A percentile compares a stretch with the other conserved stretches of the same genome.
Conservation (phyloP, 92 coral and sea anemone genomes). For the Metridium senile region DNA sequence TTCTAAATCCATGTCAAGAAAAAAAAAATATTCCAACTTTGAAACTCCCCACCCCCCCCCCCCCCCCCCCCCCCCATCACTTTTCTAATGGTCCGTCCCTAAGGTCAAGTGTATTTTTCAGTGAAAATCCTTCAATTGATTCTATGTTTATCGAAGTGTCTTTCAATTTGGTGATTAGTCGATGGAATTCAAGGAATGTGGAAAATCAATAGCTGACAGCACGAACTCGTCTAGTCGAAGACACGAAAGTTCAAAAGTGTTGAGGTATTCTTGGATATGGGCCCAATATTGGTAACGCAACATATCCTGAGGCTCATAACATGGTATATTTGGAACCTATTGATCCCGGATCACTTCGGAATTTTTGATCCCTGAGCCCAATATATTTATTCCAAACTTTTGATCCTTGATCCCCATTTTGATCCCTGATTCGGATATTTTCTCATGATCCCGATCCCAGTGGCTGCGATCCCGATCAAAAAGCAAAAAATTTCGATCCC, state of each 20-base stretch:
- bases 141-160: background rate
- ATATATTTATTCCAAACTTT: too few species aligned
- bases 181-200: constrained; percentile 18
- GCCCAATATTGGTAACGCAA: constrained; percentile 20
- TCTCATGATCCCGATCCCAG: too few species aligned
- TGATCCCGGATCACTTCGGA: too few species aligned
- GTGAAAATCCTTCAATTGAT: background rate
- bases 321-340: too few species aligned
- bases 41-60: too few species aligned
- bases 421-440: too few species aligned
- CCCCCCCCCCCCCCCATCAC: too few species aligned
- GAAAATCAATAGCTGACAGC: constrained; percentile 27
- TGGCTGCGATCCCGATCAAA: too few species aligned
- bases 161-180: background rate
- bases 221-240: background rate
- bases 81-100: background rate
- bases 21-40: too few species aligned
- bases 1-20: background rate
- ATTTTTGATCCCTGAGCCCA: too few species aligned
- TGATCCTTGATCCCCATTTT: too few species aligned
- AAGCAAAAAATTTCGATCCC: too few species aligned
- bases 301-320: background rate
- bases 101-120: background rate
- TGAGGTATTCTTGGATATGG: constrained; percentile 27
- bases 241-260: constrained; percentile 22